phyloP scores from a whole-genome alignment of 1,140 invertebrate genomes.

The Chymomyza costata region DNA sequence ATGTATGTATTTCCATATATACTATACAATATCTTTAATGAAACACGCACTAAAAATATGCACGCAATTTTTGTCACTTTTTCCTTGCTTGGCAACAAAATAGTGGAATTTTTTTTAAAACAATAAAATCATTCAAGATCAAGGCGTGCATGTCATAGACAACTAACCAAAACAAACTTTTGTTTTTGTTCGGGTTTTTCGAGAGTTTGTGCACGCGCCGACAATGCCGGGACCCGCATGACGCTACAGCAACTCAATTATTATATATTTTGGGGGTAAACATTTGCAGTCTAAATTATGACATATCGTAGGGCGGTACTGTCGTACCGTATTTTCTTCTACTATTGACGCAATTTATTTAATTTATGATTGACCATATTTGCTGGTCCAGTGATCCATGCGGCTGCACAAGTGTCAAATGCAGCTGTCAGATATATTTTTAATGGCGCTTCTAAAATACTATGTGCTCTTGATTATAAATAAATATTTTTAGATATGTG shows the following conservation, averaged over 20 bases:
- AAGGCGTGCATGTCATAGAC: conserved; percentile 36
- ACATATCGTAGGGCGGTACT: conserved; percentile 24
- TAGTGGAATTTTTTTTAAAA: conserved; percentile 34
- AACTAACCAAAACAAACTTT: conserved; percentile 62
- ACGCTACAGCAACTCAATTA: conserved; percentile 20
- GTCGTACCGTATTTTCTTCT: too few relatives aligned
- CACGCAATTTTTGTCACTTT: too few relatives aligned
- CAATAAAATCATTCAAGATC: conserved; percentile 64
- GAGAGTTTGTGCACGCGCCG: conserved; percentile 8
- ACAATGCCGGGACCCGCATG: conserved; percentile 23
- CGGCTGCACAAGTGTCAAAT: conserved; percentile 17
- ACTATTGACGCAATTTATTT: too few relatives aligned
- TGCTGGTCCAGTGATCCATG: too few relatives aligned
- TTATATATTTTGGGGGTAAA: conserved; percentile 21
- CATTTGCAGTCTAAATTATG: conserved; percentile 15
- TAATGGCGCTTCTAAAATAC: conserved; percentile 1
- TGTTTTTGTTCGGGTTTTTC: conserved; percentile 32
- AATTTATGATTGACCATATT: too few relatives aligned
- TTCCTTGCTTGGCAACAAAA: conserved; percentile 57
- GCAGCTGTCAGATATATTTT: conserved; percentile 24
- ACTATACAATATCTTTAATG: conserved; percentile 16
- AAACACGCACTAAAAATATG: conserved; percentile 61
- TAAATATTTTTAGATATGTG: too few relatives aligned
- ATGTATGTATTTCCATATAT: neutral
- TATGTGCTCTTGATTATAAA: too few relatives aligned